Base-by-base conservation (phyloP, 2,797 vertebrate species). In the Lates japonicus region DNA sequence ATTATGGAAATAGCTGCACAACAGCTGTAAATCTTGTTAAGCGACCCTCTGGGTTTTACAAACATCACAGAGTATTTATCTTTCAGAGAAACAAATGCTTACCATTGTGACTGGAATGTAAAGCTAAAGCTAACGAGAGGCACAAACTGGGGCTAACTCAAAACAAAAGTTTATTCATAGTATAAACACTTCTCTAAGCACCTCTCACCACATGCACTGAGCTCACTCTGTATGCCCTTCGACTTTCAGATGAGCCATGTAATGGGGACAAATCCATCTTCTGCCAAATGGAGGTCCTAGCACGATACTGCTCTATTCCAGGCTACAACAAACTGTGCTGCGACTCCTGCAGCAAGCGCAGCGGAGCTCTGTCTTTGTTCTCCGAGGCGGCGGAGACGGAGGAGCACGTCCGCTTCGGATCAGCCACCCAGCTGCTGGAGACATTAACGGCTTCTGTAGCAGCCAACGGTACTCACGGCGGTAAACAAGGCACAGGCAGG, bases 271-370 rank as follows among this genome's bases (percentile, higher is more conserved):
- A 97, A 66, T 99, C 98, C 37, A 99, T 99, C 88, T 99, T 99
- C 94, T 99, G 98, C 81, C 98, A 99, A 48, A 99, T 99, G 98
- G 98, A 99, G 80, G 98, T 98, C n/a, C 94, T 99, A 0, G 96
- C 97, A 0, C 95, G 98, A 0, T 99, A 99, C 94, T 99, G 98
- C 77, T 99, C 98, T 51, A 99, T 99, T 29, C 98, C 98, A 0
- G 98, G 97, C 58, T 99, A 99, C 90, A 96, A 95, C 85, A 99
- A 97, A 74, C 89, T 99, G 44, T 99, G 98, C 79, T 99, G 98
- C 1, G 97, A 98, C 74, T 98, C 98, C 0, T 99, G 98, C 81
- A 89, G 93, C 87, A 96, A 92, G 71, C 96, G 96, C 58, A 81
- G 90, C 5, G 89, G 95, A 25, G 93, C 94, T 5, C 78, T 96